Evolutionary conservation across 1,140 invertebrate genomes (phyloP), one percentile per base, ranked within the genome.

Genomic region (Batillaria attramentaria): DNA sequence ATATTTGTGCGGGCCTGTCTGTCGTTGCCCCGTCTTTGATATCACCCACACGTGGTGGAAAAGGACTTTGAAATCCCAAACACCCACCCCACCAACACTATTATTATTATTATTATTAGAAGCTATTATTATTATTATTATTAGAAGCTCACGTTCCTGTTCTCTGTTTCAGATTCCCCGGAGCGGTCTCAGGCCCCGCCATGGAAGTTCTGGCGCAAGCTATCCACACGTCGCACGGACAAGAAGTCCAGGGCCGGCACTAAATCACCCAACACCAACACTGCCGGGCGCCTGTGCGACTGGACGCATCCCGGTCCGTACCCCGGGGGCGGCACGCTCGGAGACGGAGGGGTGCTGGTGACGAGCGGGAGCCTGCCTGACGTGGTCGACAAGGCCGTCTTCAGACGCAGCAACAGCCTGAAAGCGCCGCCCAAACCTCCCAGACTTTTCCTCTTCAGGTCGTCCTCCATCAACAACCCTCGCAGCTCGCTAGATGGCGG

Each of bases 351-450:
- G 1, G 20, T 60, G 2, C 54, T 43, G 10, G 39, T 66, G n/a
- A 46, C 68, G 24, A 42, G 77, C 60, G 73, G 78, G 18, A 43
- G 57, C 24, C 74, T 86, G 57, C 84, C 86, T 2, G 86, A 87
- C 75, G 83, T 87, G 28, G 78, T 87, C 10, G 84, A 86, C 46
- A 80, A 79, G 35, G 57, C 79, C 6, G 77, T 78, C 16, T 73
- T 85, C 18, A 69, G 78, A 41, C 66, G 86, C 20, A 88, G 80
- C 54, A 81, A 80, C 39, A 86, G 84, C 72, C 73, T 85, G 65
- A 86, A 84, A 78, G 86, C 88, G 4, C 88, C 88, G 0, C 86
- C 85, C 2, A 88, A 88, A 77, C 88, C 88, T 28, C 88, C 88
- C 1, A 57, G 88, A 24, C 70, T 86, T 3, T 87, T 87, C 69